Conservation (phyloP, 1,140 invertebrate genomes). For the Nebria ingens region DNA sequence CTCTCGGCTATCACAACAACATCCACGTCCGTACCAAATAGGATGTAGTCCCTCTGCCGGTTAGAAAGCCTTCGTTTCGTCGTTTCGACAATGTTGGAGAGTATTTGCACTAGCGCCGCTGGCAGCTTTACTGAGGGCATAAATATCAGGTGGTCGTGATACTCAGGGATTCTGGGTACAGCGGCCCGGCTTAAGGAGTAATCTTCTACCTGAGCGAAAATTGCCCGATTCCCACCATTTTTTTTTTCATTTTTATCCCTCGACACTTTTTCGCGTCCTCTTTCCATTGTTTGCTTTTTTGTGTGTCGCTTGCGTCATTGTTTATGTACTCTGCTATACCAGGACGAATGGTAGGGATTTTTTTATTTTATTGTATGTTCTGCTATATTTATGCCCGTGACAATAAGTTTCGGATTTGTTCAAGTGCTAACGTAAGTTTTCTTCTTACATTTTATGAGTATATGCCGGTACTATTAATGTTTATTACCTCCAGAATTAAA, state of each 20-base stretch:
- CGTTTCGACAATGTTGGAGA: too few relatives aligned
- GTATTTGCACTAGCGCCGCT: slow-evolving; percentile 4
- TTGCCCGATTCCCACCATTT: background rate
- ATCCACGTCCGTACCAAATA: too few relatives aligned
- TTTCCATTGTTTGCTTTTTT: too few relatives aligned
- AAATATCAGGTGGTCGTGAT: slow-evolving; percentile 7
- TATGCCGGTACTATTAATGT: too few relatives aligned
- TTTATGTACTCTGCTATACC: background rate
- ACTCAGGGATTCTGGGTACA: background rate
- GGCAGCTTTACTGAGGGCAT: slow-evolving; percentile 5
- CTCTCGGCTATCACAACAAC: background rate
- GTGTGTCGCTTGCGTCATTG: too few relatives aligned
- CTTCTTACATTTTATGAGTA: too few relatives aligned
- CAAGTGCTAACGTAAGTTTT: background rate
- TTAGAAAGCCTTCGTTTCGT: background rate
- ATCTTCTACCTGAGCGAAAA: slow-evolving; percentile 6
- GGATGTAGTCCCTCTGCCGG: too few relatives aligned
- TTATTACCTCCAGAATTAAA: too few relatives aligned
- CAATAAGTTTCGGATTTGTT: background rate
- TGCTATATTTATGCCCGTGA: background rate
- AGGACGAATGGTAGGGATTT: background rate
- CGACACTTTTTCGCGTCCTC: background rate
- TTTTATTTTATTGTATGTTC: background rate
- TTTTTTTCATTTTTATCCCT: background rate
- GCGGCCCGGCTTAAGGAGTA: background rate